phyloP scores from a whole-genome alignment of 1,140 invertebrate species.

The Matsumurasca onukii region DNA sequence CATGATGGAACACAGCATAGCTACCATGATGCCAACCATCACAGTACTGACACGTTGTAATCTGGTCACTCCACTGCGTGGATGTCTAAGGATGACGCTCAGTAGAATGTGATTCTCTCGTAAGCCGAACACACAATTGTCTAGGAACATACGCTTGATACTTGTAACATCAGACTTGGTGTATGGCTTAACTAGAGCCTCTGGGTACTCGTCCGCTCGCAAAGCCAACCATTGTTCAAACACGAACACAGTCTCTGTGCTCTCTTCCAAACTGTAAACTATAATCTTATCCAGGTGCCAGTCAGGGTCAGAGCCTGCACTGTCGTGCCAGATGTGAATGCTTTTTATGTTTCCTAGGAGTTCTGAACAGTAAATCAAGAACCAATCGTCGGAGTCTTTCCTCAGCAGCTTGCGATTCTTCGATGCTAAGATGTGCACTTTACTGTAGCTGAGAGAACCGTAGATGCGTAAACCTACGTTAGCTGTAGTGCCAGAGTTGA shows the following conservation, averaged over 20 bases:
- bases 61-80: slow-evolving; percentile 1
- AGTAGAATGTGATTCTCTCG: not conserved
- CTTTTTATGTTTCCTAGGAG: not conserved
- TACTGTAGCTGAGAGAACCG: not conserved
- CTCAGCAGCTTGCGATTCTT: not conserved
- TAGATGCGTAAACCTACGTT: not conserved
- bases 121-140: not conserved
- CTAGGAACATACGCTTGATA: slow-evolving; percentile 4
- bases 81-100: not conserved
- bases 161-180: not conserved
- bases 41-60: not conserved
- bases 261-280: no score
- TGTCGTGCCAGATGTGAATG: not conserved
- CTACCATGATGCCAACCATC: not conserved
- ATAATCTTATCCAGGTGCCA: no score
- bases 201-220: not conserved
- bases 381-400: not conserved
- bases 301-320: not conserved
- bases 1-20: not conserved
- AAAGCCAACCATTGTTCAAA: slow-evolving; percentile 10
- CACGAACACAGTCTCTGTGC: not conserved
- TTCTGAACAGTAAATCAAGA: not conserved
- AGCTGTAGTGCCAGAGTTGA: not conserved
- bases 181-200: not conserved
- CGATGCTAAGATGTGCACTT: not conserved